phyloP scores from a whole-genome alignment of 2,113 vertebrate genomes.

The Brachyistius frenatus region DNA sequence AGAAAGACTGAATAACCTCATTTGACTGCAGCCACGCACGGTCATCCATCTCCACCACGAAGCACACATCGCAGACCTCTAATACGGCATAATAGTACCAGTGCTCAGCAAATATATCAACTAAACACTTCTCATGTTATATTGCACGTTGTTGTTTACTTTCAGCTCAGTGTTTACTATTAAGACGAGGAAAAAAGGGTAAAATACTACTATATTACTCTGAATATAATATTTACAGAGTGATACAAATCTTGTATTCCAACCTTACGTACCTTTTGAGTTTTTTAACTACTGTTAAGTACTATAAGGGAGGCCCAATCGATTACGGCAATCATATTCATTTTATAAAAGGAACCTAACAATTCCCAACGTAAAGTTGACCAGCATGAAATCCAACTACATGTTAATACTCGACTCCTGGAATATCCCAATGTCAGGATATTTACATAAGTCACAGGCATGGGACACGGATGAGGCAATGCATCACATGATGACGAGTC shows the following conservation, averaged over 20 bases:
- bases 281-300: neutral
- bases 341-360: neutral
- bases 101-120: slow-evolving; percentile 18
- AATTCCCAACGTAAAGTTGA: slow-evolving; percentile 8
- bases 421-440: slow-evolving; percentile 1
- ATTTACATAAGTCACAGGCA: slow-evolving; percentile 39
- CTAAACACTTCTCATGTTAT: slow-evolving; percentile 9
- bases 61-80: slow-evolving; percentile 34
- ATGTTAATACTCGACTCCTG: neutral
- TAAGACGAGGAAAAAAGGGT: slow-evolving; percentile 1
- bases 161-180: neutral
- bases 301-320: neutral
- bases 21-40: slow-evolving; percentile 43
- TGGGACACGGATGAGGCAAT: slow-evolving; percentile 23
- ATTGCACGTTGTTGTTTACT: neutral
- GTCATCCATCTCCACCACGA: slow-evolving; percentile 22
- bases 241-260: neutral
- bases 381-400: neutral
- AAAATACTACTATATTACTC: neutral
- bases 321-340: no score
- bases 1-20: slow-evolving; percentile 57
- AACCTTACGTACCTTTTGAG: neutral
- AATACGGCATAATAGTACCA: slow-evolving; percentile 5
- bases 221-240: neutral
- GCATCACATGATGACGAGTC: slow-evolving; percentile 47